These are phyloP conservation scores for Sericinus montela DNA, from an alignment of 2,888 invertebrate species.

Conservation along the genomic window DNA sequence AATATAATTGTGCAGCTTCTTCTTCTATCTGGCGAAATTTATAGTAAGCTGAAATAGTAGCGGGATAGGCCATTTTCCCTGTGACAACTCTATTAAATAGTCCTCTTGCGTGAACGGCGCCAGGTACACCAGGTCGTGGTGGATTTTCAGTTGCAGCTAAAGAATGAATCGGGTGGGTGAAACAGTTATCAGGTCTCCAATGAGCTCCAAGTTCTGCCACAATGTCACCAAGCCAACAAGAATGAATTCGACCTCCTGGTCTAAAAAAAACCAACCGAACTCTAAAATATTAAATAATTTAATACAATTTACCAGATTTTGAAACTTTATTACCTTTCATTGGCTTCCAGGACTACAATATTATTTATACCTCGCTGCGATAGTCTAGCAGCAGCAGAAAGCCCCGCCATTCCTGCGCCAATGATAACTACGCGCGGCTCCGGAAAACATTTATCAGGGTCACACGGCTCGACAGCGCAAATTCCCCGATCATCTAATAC, in stretches of 20 bases:
- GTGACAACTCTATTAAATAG: constrained; percentile 82
- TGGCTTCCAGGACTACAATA: constrained; percentile 86
- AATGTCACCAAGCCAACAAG: constrained; percentile 87
- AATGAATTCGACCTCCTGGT: constrained; percentile 87
- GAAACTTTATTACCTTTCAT: constrained; percentile 79
- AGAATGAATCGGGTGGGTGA: constrained; percentile 79
- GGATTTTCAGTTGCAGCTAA: constrained; percentile 82
- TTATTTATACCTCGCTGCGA: constrained; percentile 84
- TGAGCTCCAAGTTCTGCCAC: constrained; percentile 87
- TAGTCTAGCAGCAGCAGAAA: constrained; percentile 87
- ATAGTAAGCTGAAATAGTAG: constrained; percentile 81
- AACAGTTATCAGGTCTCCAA: constrained; percentile 77
- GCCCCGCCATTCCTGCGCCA: constrained; percentile 89
- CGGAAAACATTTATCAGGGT: constrained; percentile 44
- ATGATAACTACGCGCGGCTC: constrained; percentile 85
- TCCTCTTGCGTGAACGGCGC: constrained; percentile 72
- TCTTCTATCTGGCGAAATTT: constrained; percentile 83
- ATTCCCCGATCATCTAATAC: constrained; percentile 54
- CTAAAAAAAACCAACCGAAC: constrained; percentile 52
- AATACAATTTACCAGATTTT: not conserved
- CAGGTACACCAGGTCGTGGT: constrained; percentile 74
- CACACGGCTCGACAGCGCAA: constrained; percentile 51
- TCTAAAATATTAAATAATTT: not conserved
- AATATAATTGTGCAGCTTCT: constrained; percentile 81
- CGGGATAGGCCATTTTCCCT: constrained; percentile 79